Base-by-base conservation (phyloP, 2,113 vertebrate species). In the Lamprotornis superbus region DNA sequence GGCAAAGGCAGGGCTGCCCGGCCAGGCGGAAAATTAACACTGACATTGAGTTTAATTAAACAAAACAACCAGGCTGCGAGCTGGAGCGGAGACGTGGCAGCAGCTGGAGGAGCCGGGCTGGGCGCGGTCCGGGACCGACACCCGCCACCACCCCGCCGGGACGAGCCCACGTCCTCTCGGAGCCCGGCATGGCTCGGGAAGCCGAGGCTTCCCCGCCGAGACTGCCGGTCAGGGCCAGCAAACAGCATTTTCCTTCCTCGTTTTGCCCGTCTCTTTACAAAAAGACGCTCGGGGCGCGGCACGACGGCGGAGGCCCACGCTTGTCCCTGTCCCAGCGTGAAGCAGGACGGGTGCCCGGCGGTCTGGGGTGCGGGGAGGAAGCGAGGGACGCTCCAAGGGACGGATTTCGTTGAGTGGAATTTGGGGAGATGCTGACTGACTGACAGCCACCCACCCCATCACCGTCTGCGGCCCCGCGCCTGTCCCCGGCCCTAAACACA, bases 11-110 rank as follows among this genome's bases (percentile, higher is more conserved):
- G 93, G 93, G 95, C 95, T 89, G 90, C 92, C 91, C 87, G 80
- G 59, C 95, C 97, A 95, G 93, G 97, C 96, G 95, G 97, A 97
- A 97, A 97, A 97, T 97, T 96, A 97, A 97, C 96, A 93, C 93
- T 97, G 97, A 97, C 96, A 95, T 96, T 97, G 95, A 97, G 97
- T 97, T 97, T 97, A 97, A 97, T 97, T 97, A 97, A 97, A 97
- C 95, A 97, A 97, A 97, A 95, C 97, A 96, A 97, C 93, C 96
- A 69, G 89, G 75, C 89, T 83, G 82, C 50, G 77, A 95, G 87
- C 31, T 83, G 89, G 87, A 89, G 88, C 39, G 53, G 81, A 76
- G 90, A 68, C 85, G 87, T 77, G 79, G 89, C 64, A 77, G 96
- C 95, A 86, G 87, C 94, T 94, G 93, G 74, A 79, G 83, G 55